Base-by-base conservation (phyloP, 2,888 invertebrate genomes). In the Tenthredo distinguenda region DNA sequence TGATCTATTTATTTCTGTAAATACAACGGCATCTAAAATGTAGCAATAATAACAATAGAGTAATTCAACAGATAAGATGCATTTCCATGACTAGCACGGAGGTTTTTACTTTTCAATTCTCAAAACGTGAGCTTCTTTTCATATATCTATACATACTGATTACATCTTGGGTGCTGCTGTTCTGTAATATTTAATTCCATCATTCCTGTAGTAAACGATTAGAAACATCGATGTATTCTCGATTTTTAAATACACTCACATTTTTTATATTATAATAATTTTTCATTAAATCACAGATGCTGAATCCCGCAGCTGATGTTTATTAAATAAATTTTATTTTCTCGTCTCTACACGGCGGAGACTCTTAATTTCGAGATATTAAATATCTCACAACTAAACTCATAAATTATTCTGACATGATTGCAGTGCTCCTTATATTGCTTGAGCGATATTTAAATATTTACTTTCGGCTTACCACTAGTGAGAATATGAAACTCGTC, bases 21-120 rank as follows among this genome's bases (percentile, higher is more conserved):
- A 81, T 81, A 62, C 81, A 81, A 81, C 58, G 34, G 81, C 81
- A 40, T 62, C 81, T 62, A 62, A 62, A 58, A 62, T 37, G 40
- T 81, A 81, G 58, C 81, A 81, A 40, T 81, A 81, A 81, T 81
- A 81, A 81, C 81, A 81, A 62, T 12, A 58, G 40, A 81, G 40
- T 81, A 62, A 26, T 62, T 62, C 26, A 81, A 81, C 81, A 62
- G 21, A 79, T 37, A 40, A 81, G 40, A 21, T 77, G 31, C 31
- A n/a, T 55, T 50, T 55, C 55, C 74, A 74, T 74, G 40, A 74
- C 74, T 74, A 21, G 26, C 74, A 43, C 31, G 55, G 34, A 77
- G 34, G 18, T 34, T 77, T 26, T 50, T 31, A 34, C 15, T 18
- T 77, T 50, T 77, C 5, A 18, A 77, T 47, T 50, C 55, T 50